Conservation (phyloP, 1,140 invertebrate species). For the Sinonovacula constricta region DNA sequence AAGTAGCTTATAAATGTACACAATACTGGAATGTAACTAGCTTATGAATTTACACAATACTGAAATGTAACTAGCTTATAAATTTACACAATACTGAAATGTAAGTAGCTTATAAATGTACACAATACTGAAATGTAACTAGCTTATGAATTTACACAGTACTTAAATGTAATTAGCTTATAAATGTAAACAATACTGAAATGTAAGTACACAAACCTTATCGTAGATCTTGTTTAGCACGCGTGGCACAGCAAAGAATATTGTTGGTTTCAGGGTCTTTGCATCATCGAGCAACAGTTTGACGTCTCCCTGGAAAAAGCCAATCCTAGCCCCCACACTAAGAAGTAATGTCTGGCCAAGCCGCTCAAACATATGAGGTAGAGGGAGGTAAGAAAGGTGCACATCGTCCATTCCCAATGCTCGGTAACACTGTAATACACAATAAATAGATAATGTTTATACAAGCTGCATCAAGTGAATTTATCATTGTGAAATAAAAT, state of each 20-base stretch:
- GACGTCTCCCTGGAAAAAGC: conserved; percentile 96
- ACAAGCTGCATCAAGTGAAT: too few relatives aligned
- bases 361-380: conserved; percentile 94
- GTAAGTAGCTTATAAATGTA: too few relatives aligned
- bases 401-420: conserved; percentile 9
- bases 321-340: conserved; percentile 94
- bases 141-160: too few relatives aligned
- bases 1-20: too few relatives aligned
- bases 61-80: too few relatives aligned
- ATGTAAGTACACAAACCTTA: conserved; percentile 59
- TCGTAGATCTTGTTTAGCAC: conserved; percentile 95
- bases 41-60: too few relatives aligned
- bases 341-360: conserved; percentile 77
- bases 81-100: too few relatives aligned
- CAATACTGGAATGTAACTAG: too few relatives aligned
- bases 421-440: conserved; percentile 19
- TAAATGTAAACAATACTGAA: neutral
- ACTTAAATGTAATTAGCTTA: too few relatives aligned
- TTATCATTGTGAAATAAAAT: too few relatives aligned
- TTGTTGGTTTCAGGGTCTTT: conserved; percentile 92
- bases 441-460: too few relatives aligned
- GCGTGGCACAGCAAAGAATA: conserved; percentile 95
- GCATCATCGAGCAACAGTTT: conserved; percentile 93
- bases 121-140: too few relatives aligned
- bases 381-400: conserved; percentile 92